These are phyloP conservation scores for Andrena flavipes DNA, from an alignment of 2,888 invertebrate species.

Conservation along the genomic window DNA sequence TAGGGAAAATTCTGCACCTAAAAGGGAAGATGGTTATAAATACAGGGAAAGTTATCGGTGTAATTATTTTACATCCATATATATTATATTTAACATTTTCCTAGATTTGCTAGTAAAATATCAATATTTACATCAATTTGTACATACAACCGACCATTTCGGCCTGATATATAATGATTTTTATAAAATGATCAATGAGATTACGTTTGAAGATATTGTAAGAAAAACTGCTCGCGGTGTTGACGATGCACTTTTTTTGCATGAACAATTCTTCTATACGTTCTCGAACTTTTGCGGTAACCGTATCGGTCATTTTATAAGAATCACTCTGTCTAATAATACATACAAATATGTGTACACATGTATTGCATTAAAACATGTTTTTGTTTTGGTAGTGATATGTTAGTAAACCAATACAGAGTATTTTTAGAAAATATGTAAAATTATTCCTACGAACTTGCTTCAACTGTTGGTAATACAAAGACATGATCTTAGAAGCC, in stretches of 20 bases:
- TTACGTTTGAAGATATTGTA: not conserved
- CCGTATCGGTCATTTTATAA: slow-evolving; percentile 2
- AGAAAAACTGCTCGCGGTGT: not conserved
- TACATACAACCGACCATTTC: slow-evolving; percentile 74
- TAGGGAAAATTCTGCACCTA: not conserved
- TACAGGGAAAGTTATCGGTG: slow-evolving; percentile 1
- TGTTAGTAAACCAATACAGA: slow-evolving; percentile 16
- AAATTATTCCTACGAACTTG: slow-evolving; percentile 22
- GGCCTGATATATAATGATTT: slow-evolving; percentile 41
- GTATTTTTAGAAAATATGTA: slow-evolving; percentile 11
- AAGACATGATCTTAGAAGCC: slow-evolving; percentile 25
- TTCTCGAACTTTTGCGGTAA: not conserved
- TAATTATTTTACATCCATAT: slow-evolving; percentile 45
- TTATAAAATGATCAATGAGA: slow-evolving; percentile 5
- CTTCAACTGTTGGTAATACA: slow-evolving; percentile 21
- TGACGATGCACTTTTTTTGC: not conserved
- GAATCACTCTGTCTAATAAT: slow-evolving; percentile 31
- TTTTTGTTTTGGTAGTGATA: slow-evolving; percentile 35
- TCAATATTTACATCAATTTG: slow-evolving; percentile 79
- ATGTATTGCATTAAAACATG: not conserved
- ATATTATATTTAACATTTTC: slow-evolving; percentile 68
- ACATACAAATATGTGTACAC: slow-evolving; percentile 24
- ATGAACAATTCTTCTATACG: not conserved
- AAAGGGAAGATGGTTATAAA: not conserved
- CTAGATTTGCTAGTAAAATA: slow-evolving; percentile 72